Evolutionary conservation across 2,797 vertebrate species (phyloP), one percentile per base, ranked within the genome.

Genomic region (Fistularia tabacaria): DNA sequence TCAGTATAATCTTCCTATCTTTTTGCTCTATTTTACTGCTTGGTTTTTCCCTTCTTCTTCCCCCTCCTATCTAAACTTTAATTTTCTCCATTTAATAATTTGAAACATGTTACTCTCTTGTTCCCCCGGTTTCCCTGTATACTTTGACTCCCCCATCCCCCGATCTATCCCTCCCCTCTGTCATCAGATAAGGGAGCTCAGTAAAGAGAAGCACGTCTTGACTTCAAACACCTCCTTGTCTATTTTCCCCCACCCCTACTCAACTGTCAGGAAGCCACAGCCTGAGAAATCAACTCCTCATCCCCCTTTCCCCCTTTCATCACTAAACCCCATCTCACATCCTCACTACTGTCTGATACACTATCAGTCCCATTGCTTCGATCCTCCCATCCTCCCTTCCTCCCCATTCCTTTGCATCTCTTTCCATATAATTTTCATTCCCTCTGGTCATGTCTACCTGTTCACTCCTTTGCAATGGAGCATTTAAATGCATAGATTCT

Each of bases 191-290:
- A 64, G 56, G 61, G 70, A 80, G 72, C 69, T 74, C 62, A 50
- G 66, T 44, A 74, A 84, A 77, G 76, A 83, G 76, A 82, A 85
- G 82, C 79, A 85, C 25, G 59, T 75, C 82, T 82, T 66, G 71
- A 88, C 86, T 89, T 92, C 87, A 91, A 89, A 88, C 76, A 38
- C 67, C 72, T 79, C 71, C 64, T 69, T 68, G 71, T 82, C 71
- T 83, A 64, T 85, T 87, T 73, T 77, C 81, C 80, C 76, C 74
- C 76, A 66, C 74, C 64, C 66, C 68, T 39, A 66, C 51, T 80
- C 65, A 47, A 63, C 68, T 67, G 59, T 46, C 70, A 77, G 61
- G 58, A 62, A 73, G 68, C 51, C 66, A 45, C 46, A 66, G 54
- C 72, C 55, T 56, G 47, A 49, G 69, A 81, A 76, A 74, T 79